Evolutionary conservation across 2,797 vertebrate species (phyloP), one percentile per base, ranked within the genome.

Genomic region (Caiman crocodilus): DNA sequence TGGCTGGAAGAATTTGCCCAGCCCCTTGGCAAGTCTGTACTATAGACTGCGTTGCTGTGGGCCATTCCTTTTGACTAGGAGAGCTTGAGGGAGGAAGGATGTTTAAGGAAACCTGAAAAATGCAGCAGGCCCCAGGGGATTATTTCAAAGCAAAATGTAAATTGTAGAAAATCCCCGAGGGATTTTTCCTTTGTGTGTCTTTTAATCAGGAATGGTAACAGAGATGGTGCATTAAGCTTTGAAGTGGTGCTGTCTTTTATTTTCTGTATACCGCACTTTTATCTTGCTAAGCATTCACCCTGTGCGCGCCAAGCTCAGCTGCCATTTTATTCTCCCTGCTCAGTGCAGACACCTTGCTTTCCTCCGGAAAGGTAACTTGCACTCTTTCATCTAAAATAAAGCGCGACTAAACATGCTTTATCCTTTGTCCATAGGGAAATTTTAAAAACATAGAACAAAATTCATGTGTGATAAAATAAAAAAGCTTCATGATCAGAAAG

Each of bases 231-330:
- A 26, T 0, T 3, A 5, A 69, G 79, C 79, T 86, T 75, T 55
- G 67, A 28, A 63, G 2, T 21, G 42, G 13, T 28, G 35, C 25
- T 0, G 0, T 30, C 79, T 55, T 59, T 25, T 14, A 4, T 4
- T 57, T 17, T 3, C 25, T 15, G 79, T 1, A 0, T 0, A 1
- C 0, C 4, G n/a, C 83, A 1, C n/a, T 2, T 25, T 32, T 12
- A 26, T 18, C 23, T 1, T 16, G 18, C 0, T 25, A 42, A 42
- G 0, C 3, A 0, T 9, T 26, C 75, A 32, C 25, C 61, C 86
- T 25, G 3, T 0, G 3, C 0, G 18, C 7, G 11, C 1, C 1
- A 14, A 3, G 1, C 42, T 4, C 1, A 4, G 69, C 58, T 71
- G 55, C 71, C 23, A 1, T 28, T 30, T 35, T 25, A 57, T 30